A percentile compares a stretch with the other conserved stretches of the same genome.
Conservation (phyloP, 2,113 vertebrate species). For the Calonectris borealis region DNA sequence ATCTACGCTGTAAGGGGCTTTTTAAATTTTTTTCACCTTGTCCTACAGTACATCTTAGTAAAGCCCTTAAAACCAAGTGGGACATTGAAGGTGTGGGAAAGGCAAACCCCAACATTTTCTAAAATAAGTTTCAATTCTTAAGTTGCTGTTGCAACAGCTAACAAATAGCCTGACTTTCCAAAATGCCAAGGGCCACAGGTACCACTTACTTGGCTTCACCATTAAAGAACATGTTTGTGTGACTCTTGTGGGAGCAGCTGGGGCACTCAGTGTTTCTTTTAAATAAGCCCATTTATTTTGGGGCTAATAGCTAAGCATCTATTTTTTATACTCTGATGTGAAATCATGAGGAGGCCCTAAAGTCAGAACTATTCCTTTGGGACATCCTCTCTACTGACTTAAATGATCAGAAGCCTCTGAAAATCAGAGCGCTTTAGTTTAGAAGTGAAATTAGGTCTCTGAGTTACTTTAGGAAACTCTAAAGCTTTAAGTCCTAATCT, state of each 20-base stretch:
- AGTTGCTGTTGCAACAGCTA: background rate
- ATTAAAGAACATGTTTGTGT: background rate
- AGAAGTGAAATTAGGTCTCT: background rate
- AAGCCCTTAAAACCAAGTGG: background rate
- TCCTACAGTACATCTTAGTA: background rate
- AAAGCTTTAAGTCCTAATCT: background rate
- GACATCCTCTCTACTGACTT: background rate
- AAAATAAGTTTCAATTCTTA: background rate
- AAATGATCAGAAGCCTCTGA: background rate
- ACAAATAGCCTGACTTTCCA: background rate
- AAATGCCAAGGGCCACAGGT: background rate
- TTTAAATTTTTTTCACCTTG: background rate
- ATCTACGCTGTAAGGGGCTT: background rate
- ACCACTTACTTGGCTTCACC: background rate
- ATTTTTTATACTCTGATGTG: background rate
- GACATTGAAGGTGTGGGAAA: background rate
- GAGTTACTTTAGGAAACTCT: background rate
- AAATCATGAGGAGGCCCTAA: background rate
- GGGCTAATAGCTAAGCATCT: background rate
- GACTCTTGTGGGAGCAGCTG: background rate
- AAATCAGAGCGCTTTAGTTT: background rate
- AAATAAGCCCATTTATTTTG: background rate
- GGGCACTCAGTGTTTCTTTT: background rate
- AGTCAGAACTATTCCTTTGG: background rate
- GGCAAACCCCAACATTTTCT: background rate